Percentiles rank a stretch among this genome's conserved stretches.
These are phyloP conservation scores for Griposia aprilina DNA, from an alignment of 2,888 invertebrate genomes.

Conservation along the genomic window DNA sequence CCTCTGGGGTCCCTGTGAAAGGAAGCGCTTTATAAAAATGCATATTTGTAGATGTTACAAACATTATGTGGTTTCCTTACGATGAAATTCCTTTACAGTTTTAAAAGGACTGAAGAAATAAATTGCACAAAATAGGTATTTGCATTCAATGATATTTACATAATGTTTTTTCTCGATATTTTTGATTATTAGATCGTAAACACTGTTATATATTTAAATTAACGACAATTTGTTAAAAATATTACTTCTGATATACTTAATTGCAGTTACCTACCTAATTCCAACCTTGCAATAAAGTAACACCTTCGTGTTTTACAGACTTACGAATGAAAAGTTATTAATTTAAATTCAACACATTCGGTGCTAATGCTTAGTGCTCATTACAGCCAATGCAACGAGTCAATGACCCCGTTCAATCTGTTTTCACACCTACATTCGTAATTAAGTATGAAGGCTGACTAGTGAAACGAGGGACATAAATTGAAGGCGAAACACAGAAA, in stretches of 20 bases:
- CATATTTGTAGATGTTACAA: too few relatives aligned
- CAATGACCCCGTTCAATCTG: conserved; percentile 29
- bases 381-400: background rate
- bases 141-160: too few relatives aligned
- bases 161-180: background rate
- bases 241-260: too few relatives aligned
- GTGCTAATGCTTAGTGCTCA: conserved; percentile 5
- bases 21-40: background rate
- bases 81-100: background rate
- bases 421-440: conserved; percentile 1
- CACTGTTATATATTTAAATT: too few relatives aligned
- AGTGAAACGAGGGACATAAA: conserved; percentile 21
- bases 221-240: too few relatives aligned
- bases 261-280: too few relatives aligned
- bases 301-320: too few relatives aligned
- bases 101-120: too few relatives aligned
- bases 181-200: background rate
- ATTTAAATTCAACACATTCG: background rate
- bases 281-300: too few relatives aligned
- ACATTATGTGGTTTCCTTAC: background rate
- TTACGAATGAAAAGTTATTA: background rate
- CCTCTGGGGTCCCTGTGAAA: background rate
- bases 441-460: conserved; percentile 7
- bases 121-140: too few relatives aligned
- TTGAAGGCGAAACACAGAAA: background rate